A percentile compares a stretch with the other conserved stretches of the same genome.
Conservation (phyloP, 2,888 invertebrate genomes). For the Disparrhopalites patrizii region DNA sequence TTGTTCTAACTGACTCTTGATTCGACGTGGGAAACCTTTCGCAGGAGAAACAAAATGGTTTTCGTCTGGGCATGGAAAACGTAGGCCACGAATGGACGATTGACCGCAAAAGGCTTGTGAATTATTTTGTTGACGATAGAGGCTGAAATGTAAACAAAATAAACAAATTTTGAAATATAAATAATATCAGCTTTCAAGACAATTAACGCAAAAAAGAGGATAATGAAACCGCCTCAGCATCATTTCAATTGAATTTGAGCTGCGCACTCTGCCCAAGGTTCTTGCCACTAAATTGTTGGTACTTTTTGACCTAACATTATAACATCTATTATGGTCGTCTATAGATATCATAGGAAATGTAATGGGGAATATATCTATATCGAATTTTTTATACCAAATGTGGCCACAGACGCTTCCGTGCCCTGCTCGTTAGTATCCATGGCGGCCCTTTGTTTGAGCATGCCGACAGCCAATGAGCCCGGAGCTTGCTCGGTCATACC, state of each 20-base stretch:
- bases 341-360: too few relatives aligned
- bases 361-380: background rate
- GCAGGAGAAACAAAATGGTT: constrained; percentile 5
- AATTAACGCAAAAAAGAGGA: background rate
- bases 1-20: too few relatives aligned
- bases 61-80: constrained; percentile 4
- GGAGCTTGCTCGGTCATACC: background rate
- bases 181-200: background rate
- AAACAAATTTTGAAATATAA: background rate
- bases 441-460: background rate
- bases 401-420: constrained; percentile 1
- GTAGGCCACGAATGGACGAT: constrained; percentile 18
- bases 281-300: too few relatives aligned
- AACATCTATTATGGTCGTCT: background rate
- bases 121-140: background rate
- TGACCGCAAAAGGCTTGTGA: background rate
- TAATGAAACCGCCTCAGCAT: background rate
- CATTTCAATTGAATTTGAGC: too few relatives aligned
- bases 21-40: constrained; percentile 15
- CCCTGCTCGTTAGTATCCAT: background rate
- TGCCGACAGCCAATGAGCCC: background rate
- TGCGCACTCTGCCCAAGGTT: too few relatives aligned
- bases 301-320: too few relatives aligned
- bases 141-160: background rate
- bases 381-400: background rate